A percentile compares a stretch with the other conserved stretches of the same genome.
phyloP scores from a whole-genome alignment of 2,888 invertebrate genomes.

The Bruchidius siliquastri region DNA sequence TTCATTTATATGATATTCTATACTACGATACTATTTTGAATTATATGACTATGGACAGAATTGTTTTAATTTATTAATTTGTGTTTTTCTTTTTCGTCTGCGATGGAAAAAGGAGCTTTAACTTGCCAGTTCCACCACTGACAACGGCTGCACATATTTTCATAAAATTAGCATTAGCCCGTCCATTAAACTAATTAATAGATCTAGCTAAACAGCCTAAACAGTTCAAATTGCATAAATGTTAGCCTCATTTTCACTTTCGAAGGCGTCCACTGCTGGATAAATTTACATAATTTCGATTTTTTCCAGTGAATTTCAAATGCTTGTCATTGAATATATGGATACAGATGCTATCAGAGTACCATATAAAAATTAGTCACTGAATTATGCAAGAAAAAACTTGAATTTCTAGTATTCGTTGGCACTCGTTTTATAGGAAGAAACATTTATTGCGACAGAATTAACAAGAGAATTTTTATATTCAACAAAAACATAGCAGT shows the following conservation, averaged over 20 bases:
- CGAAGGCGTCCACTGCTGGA: background rate
- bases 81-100: too few relatives aligned
- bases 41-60: too few relatives aligned
- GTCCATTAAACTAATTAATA: background rate
- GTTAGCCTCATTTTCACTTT: background rate
- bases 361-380: background rate
- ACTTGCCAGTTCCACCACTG: background rate
- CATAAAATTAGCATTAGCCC: background rate
- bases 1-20: too few relatives aligned
- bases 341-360: background rate
- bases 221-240: background rate
- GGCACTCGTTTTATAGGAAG: too few relatives aligned
- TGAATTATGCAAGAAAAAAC: background rate
- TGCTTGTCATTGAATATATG: background rate
- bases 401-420: background rate
- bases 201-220: background rate
- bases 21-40: too few relatives aligned
- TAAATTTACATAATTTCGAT: background rate
- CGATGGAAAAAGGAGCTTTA: too few relatives aligned
- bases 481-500: too few relatives aligned
- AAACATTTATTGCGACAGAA: too few relatives aligned
- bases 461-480: too few relatives aligned
- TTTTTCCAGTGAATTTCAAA: background rate
- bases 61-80: too few relatives aligned
- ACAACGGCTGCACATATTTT: background rate